Percentiles rank a stretch among this genome's conserved stretches.
Evolutionary conservation across 2,797 vertebrate genomes (phyloP).

Genomic region (Saxicola maurus): DNA sequence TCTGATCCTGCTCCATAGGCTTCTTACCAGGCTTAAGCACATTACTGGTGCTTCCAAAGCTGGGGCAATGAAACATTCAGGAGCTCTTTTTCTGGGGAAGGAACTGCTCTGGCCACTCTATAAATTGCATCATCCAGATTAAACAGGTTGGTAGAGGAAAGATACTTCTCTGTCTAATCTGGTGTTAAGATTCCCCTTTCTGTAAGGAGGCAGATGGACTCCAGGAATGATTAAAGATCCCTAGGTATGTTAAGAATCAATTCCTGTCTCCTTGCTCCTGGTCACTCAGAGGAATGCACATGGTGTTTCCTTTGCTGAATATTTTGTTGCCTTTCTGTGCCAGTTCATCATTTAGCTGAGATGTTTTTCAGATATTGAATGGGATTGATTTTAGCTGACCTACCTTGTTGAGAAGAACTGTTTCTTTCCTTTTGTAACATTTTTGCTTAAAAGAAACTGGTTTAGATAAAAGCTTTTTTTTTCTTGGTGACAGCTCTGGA

Average conservation of each 20-base stretch:
- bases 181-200: background rate
- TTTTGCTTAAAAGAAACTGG: background rate
- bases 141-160: background rate
- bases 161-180: slow-evolving; percentile 11
- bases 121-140: slow-evolving; percentile 11
- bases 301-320: background rate
- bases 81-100: background rate
- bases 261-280: background rate
- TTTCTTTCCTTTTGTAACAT: background rate
- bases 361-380: background rate
- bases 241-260: background rate
- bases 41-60: background rate
- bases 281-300: background rate
- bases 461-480: background rate
- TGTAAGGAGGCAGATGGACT: background rate
- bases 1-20: background rate
- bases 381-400: background rate
- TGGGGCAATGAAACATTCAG: background rate
- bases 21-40: background rate
- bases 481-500: background rate
- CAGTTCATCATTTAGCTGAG: background rate
- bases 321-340: background rate
- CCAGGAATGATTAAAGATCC: background rate
- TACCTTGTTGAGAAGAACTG: background rate
- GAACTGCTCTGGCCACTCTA: background rate